Conservation (phyloP, 35 echinoderm and acorn worm genomes). For the Strongylocentrotus purpuratus region DNA sequence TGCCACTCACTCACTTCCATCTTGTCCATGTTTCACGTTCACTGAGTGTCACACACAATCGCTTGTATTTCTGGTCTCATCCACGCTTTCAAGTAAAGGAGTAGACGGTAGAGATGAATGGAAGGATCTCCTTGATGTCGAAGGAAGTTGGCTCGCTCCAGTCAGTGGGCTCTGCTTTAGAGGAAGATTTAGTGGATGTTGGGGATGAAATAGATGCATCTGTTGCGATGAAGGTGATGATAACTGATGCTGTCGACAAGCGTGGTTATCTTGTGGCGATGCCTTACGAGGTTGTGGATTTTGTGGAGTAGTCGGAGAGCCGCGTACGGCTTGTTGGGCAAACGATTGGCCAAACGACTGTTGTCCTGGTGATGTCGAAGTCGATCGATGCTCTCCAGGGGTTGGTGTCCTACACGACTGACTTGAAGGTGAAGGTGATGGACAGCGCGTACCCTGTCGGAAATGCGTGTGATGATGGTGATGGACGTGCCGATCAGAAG, state of each 20-base stretch:
- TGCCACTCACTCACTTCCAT: not conserved
- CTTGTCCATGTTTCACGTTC: not conserved
- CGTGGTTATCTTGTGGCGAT: not conserved
- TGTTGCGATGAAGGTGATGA: not conserved
- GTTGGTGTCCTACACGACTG: conserved; percentile 26
- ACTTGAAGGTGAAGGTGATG: not conserved
- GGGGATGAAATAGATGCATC: not conserved
- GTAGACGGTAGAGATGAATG: conserved; percentile 7
- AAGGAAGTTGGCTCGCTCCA: not conserved
- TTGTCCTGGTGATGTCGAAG: not conserved
- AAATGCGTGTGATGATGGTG: not conserved
- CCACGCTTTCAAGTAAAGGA: not conserved
- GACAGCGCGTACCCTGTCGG: not conserved
- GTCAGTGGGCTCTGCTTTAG: not conserved
- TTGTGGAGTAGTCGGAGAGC: not conserved
- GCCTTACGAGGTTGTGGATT: not conserved
- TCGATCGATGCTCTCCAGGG: not conserved
- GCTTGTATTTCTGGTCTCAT: conserved; percentile 21
- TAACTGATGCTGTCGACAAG: not conserved
- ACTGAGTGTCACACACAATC: not conserved
- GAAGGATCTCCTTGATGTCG: not conserved
- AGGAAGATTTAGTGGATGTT: conserved; percentile 24
- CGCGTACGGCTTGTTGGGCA: not conserved
- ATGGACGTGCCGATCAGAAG: conserved; percentile 46
- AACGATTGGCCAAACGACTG: not conserved